Evolutionary conservation across 2,888 invertebrate species (phyloP).

Genomic region (Diogma glabrata): DNA sequence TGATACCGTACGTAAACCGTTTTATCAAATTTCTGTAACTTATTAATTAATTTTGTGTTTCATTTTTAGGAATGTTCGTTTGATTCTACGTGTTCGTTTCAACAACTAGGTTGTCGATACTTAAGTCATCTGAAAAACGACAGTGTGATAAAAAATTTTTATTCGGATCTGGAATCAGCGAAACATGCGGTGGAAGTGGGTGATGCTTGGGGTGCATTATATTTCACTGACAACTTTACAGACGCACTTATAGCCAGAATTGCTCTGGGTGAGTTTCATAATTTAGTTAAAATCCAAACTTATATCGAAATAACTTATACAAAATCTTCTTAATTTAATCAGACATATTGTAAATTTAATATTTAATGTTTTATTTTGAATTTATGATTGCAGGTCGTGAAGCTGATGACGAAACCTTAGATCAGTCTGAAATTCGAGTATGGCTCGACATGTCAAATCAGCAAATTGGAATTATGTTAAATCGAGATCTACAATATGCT

Average conservation of each 20-base stretch:
- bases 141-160: constrained; percentile 59
- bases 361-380: background rate
- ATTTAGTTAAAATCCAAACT: background rate
- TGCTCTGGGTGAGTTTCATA: constrained; percentile 55
- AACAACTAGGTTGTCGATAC: constrained; percentile 68
- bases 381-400: constrained; percentile 44
- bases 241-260: constrained; percentile 72
- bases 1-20: constrained; percentile 25
- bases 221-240: constrained; percentile 83
- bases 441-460: constrained; percentile 94
- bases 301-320: background rate
- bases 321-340: too few species aligned
- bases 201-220: constrained; percentile 78
- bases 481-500: constrained; percentile 71
- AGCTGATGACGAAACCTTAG: constrained; percentile 75
- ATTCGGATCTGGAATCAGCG: constrained; percentile 53
- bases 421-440: constrained; percentile 76
- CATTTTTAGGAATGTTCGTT: constrained; percentile 29
- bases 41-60: constrained; percentile 1
- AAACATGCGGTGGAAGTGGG: constrained; percentile 61
- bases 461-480: constrained; percentile 83
- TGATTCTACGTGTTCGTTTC: constrained; percentile 52
- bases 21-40: background rate
- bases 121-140: constrained; percentile 56
- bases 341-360: background rate